phyloP scores from a whole-genome alignment of 2,888 invertebrate genomes.

The Clusia tigrina region DNA sequence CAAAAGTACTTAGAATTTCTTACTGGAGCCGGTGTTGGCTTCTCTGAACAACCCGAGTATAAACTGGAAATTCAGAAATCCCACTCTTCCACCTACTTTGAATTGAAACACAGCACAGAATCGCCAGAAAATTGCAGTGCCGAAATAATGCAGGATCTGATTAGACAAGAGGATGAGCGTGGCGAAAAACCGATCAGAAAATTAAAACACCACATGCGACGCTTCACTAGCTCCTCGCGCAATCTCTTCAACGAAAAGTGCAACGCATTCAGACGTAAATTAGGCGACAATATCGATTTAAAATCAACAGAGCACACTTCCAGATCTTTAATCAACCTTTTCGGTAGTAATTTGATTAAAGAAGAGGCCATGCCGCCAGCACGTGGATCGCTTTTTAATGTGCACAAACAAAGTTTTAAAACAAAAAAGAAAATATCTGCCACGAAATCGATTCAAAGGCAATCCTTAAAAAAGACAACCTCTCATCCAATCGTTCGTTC shows the following conservation, averaged over 20 bases:
- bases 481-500: constrained; percentile 51
- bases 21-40: constrained; percentile 62
- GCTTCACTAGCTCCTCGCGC: constrained; percentile 70
- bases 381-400: constrained; percentile 27
- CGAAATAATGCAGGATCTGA: constrained; percentile 61
- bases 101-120: constrained; percentile 45
- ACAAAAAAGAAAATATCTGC: constrained; percentile 17
- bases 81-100: constrained; percentile 45
- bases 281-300: constrained; percentile 64
- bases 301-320: constrained; percentile 61
- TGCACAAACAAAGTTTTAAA: constrained; percentile 38
- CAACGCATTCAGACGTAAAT: constrained; percentile 68
- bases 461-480: constrained; percentile 30
- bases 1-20: constrained; percentile 71
- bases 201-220: constrained; percentile 70
- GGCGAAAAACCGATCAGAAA: constrained; percentile 66
- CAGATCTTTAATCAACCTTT: constrained; percentile 66
- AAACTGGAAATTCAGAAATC: constrained; percentile 44
- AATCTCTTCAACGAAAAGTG: constrained; percentile 72
- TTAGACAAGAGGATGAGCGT: constrained; percentile 71
- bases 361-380: constrained; percentile 29
- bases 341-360: constrained; percentile 61
- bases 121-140: constrained; percentile 53
- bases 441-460: constrained; percentile 29
- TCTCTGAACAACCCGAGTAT: constrained; percentile 39